These are phyloP conservation scores for Anarhynchus alexandrinus DNA, from an alignment of 2,113 vertebrate species.

Conservation along the genomic window DNA sequence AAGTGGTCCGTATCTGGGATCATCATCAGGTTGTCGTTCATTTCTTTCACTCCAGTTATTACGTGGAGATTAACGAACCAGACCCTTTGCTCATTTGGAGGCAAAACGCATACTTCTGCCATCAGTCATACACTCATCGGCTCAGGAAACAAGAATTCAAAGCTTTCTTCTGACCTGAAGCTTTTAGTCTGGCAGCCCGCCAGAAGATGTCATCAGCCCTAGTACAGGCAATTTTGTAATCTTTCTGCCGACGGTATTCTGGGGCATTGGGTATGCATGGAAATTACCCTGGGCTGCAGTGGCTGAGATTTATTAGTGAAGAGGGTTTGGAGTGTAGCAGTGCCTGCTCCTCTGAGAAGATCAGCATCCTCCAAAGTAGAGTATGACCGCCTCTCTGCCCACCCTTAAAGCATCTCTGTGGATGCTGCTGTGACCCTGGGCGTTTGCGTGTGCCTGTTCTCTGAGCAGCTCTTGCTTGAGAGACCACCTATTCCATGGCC, in stretches of 20 bases:
- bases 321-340: not conserved
- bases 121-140: not conserved
- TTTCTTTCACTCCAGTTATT: not conserved
- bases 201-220: conserved; percentile 30
- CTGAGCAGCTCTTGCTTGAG: not conserved
- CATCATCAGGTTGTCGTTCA: not conserved
- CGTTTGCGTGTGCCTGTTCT: not conserved
- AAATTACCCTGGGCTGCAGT: not conserved
- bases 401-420: not conserved
- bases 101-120: not conserved
- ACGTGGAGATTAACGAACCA: not conserved
- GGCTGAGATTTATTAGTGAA: not conserved
- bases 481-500: not conserved
- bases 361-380: not conserved
- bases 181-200: conserved; percentile 13
- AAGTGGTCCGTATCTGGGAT: not conserved
- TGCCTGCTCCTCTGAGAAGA: not conserved
- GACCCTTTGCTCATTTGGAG: not conserved
- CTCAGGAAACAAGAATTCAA: conserved; percentile 16
- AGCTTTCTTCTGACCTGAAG: conserved; percentile 24
- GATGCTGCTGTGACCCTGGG: not conserved
- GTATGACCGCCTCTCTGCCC: not conserved
- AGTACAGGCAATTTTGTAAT: not conserved
- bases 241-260: not conserved
- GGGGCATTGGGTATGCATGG: not conserved